Evolutionary conservation across 37 sponge, comb jelly and placozoan genomes (phyloP), one percentile per base, ranked within the genome.

Genomic region (Geodia barretti): DNA sequence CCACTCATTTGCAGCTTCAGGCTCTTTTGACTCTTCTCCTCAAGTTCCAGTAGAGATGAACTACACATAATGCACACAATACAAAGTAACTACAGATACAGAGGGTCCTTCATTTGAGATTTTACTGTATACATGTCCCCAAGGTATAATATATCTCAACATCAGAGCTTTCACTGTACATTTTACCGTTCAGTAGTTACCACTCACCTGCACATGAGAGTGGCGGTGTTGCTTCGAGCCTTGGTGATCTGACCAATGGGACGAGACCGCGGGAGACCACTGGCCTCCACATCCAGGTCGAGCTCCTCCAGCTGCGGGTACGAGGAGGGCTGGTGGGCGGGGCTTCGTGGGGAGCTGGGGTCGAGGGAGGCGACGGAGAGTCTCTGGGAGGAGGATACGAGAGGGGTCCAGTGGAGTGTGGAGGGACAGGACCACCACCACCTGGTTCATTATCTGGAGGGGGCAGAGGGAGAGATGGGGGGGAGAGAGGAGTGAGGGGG

Each of bases 281-380:
- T 23, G 32, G 63, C 41, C 60, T 60, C 63, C 41, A 34, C 62
- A 8, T 79, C 70, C 37, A 83, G 83, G 40, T 81, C 82, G 41
- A 81, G 39, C n/a, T 83, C 75, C 1, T 83, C 74, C 0, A 83
- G 74, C 41, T 81, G 72, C 1, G 41, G 64, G n/a, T 63, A 64
- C 1, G 67, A 43, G 24, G 39, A 40, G 64, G 3, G n/a, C 1
- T 20, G 9, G 64, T 40, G 23, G 69, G n/a, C 34, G 58, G 79
- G 40, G 28, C 43, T 3, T 28, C 61, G 62, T 23, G 72, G 35
- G 61, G 3, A 38, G 0, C 24, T 34, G 8, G 39, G 39, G 20
- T 41, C 24, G 29, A 23, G 60, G 59, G 41, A 26, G 24, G 37
- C 39, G 63, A 33, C 62, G 43, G 0, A 64, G 61, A 4, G 40